Conservation (phyloP, 1,140 invertebrate genomes). For the Drosophila murphyi region DNA sequence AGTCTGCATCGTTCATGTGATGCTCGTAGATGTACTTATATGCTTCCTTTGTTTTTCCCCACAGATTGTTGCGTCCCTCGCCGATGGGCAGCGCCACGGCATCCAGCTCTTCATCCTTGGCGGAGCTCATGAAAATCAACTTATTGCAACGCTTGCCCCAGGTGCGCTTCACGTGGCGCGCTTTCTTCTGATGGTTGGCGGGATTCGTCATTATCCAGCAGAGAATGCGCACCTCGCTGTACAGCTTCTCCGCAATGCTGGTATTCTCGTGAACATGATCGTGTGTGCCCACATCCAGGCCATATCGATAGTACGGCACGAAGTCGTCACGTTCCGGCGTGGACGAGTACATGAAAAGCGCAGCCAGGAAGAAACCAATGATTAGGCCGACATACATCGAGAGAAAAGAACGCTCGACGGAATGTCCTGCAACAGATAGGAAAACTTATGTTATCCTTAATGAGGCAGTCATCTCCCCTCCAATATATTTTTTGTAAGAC, state of each 20-base stretch:
- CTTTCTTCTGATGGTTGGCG: constrained; percentile 94
- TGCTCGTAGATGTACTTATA: constrained; percentile 95
- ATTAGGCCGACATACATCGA: too few relatives aligned
- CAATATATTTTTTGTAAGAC: too few relatives aligned
- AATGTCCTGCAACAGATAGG: too few relatives aligned
- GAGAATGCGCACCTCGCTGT: constrained; percentile 91
- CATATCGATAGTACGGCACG: too few relatives aligned
- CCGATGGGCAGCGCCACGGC: constrained; percentile 89
- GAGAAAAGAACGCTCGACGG: too few relatives aligned
- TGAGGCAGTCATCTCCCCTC: too few relatives aligned
- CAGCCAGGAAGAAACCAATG: too few relatives aligned
- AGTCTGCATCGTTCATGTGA: constrained; percentile 93
- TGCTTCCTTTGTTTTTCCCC: constrained; percentile 97
- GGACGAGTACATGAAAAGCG: too few relatives aligned
- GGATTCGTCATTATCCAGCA: constrained; percentile 99
- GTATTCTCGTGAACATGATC: constrained; percentile 78
- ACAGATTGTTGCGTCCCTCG: constrained; percentile 95
- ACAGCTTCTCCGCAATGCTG: constrained; percentile 84
- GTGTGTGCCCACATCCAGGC: constrained; percentile 69
- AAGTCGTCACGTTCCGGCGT: too few relatives aligned
- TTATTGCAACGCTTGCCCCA: constrained; percentile 98
- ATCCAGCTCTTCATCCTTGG: constrained; percentile 88
- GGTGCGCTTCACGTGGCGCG: constrained; percentile 95
- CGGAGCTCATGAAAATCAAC: constrained; percentile 94
- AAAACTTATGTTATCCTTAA: too few relatives aligned